phyloP scores from a whole-genome alignment of 2,797 vertebrate species.

The Enteromius unitaeniatus region DNA sequence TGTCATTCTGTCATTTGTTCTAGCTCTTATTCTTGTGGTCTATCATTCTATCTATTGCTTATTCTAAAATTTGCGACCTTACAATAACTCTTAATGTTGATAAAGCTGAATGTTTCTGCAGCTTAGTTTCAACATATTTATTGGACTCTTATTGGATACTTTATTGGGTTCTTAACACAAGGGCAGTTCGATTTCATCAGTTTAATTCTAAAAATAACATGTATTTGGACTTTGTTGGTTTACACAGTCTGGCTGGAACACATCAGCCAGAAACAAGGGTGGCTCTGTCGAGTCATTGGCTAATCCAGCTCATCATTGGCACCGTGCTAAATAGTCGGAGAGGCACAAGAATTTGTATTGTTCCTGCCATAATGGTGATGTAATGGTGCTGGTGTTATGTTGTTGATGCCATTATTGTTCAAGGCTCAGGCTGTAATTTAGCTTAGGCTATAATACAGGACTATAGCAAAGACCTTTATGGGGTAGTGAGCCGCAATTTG shows the following conservation, averaged over 20 bases:
- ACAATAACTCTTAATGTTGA: background rate
- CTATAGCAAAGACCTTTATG: slow-evolving; percentile 20
- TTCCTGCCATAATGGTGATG: slow-evolving; percentile 30
- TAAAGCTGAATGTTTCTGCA: background rate
- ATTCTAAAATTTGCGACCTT: too few relatives aligned
- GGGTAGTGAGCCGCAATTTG: slow-evolving; percentile 7
- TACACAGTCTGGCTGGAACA: slow-evolving; percentile 36
- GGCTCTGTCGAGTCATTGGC: slow-evolving; percentile 40
- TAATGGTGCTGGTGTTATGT: slow-evolving; percentile 31
- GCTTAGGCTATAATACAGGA: slow-evolving; percentile 26
- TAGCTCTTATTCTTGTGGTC: background rate
- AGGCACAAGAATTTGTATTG: slow-evolving; percentile 27
- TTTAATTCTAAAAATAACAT: background rate
- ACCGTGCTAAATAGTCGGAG: slow-evolving; percentile 10
- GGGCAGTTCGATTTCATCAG: background rate
- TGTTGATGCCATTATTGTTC: slow-evolving; percentile 44
- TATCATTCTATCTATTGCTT: background rate
- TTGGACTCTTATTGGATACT: too few relatives aligned
- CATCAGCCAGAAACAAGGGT: slow-evolving; percentile 43
- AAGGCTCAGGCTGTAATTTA: slow-evolving; percentile 19
- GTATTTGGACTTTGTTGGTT: slow-evolving; percentile 19
- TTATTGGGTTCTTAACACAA: slow-evolving; percentile 24
- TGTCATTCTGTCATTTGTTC: background rate
- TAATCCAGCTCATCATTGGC: slow-evolving; percentile 43
- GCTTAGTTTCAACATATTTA: slow-evolving; percentile 23